Conservation (phyloP, 2,113 vertebrate genomes). For the Micronycteris hirsuta region DNA sequence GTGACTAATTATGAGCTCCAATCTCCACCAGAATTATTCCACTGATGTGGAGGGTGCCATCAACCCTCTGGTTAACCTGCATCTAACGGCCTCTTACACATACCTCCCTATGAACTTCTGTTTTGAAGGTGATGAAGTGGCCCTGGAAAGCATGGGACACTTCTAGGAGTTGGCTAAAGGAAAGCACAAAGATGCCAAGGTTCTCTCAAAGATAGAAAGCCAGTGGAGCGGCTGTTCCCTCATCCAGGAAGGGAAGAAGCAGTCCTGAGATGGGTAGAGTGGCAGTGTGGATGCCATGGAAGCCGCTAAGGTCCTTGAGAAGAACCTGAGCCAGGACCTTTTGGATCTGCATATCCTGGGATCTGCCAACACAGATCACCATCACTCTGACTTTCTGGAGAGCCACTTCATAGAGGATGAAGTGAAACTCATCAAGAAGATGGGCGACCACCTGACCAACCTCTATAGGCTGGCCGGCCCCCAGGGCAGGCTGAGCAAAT, state of each 20-base stretch:
- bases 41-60: not conserved
- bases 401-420: constrained; percentile 48
- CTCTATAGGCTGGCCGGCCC: not conserved
- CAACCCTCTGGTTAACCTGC: constrained; percentile 26
- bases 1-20: not conserved
- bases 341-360: constrained; percentile 62
- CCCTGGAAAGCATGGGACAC: constrained; percentile 76
- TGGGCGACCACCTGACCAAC: constrained; percentile 20
- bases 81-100: constrained; percentile 16
- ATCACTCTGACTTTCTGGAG: constrained; percentile 39
- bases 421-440: constrained; percentile 46
- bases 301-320: constrained; percentile 56
- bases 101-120: constrained; percentile 76
- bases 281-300: constrained; percentile 36
- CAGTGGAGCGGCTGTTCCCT: constrained; percentile 75
- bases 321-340: constrained; percentile 53
- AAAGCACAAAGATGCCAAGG: constrained; percentile 79
- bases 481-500: not conserved
- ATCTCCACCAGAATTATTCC: constrained; percentile 25
- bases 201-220: constrained; percentile 81
- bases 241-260: constrained; percentile 75
- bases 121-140: constrained; percentile 80
- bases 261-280: constrained; percentile 19
- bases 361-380: not conserved
- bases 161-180: constrained; percentile 84